Conservation (phyloP, 2,113 vertebrate species). For the Scytalopus superciliaris region DNA sequence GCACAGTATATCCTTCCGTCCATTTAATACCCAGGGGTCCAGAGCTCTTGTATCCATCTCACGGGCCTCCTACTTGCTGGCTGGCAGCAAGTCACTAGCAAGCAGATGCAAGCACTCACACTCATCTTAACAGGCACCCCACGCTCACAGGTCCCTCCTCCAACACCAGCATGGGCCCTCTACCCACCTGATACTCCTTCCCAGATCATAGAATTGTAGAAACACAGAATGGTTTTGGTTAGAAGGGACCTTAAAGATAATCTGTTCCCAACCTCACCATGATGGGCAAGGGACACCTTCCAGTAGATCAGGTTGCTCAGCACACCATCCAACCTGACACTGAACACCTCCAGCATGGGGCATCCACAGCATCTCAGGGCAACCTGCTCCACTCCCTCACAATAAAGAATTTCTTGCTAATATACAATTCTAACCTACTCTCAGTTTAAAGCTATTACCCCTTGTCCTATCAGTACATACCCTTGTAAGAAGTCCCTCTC, state of each 20-base stretch:
- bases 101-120: neutral
- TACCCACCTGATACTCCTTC: neutral
- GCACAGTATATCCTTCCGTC: neutral
- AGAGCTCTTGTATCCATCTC: neutral
- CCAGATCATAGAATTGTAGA: fast-evolving
- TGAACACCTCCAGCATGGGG: neutral
- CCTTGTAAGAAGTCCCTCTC: neutral
- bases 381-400: neutral
- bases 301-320: neutral
- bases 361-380: neutral
- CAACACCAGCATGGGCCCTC: neutral
- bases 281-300: neutral
- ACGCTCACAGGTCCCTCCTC: fast-evolving
- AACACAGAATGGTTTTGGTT: neutral
- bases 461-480: neutral
- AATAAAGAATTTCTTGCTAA: neutral
- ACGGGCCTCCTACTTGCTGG: neutral
- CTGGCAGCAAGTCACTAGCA: neutral
- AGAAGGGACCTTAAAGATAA: neutral
- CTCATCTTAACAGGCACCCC: neutral
- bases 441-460: neutral
- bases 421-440: neutral
- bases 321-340: neutral
- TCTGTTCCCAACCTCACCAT: neutral
- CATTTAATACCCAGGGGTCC: neutral